These are phyloP conservation scores for Heliconius hortense DNA, from an alignment of 2,888 invertebrate genomes.

Conservation along the genomic window DNA sequence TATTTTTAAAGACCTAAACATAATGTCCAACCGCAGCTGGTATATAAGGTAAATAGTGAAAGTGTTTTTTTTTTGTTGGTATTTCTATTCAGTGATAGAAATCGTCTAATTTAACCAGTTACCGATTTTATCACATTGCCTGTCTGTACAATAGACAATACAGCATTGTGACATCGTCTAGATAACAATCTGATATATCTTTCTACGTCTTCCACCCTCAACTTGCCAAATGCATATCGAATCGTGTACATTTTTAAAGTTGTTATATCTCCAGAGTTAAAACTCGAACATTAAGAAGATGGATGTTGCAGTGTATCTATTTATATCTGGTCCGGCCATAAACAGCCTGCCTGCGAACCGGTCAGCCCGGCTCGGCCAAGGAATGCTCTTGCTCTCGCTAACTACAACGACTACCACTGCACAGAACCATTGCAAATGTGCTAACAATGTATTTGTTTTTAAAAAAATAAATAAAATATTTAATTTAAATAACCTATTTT, in stretches of 20 bases:
- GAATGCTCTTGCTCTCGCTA: slow-evolving; percentile 75
- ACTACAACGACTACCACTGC: slow-evolving; percentile 61
- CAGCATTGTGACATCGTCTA: slow-evolving; percentile 29
- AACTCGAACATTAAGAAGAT: slow-evolving; percentile 69
- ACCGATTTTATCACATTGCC: slow-evolving; percentile 47
- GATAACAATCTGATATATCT: slow-evolving; percentile 51
- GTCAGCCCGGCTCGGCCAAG: slow-evolving; percentile 68
- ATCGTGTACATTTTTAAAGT: slow-evolving; percentile 4
- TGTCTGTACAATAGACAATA: slow-evolving; percentile 31
- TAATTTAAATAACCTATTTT: slow-evolving; percentile 26
- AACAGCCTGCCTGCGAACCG: slow-evolving; percentile 73
- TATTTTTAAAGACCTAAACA: not conserved
- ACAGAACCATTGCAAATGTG: slow-evolving; percentile 61
- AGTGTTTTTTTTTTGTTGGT: slow-evolving; percentile 51
- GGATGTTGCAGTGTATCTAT: slow-evolving; percentile 75
- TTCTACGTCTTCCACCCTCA: not conserved
- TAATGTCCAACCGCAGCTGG: not conserved
- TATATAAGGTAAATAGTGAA: slow-evolving; percentile 52
- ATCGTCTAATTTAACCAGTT: slow-evolving; percentile 43
- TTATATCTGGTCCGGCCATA: slow-evolving; percentile 78
- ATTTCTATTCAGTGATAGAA: slow-evolving; percentile 19
- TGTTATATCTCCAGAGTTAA: slow-evolving; percentile 49
- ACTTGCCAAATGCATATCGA: not conserved
- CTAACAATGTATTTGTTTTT: slow-evolving; percentile 66
- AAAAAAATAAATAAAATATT: not conserved